Evolutionary conservation across 2,113 vertebrate genomes (phyloP), one percentile per base, ranked within the genome.

Genomic region (Daubentonia madagascariensis): DNA sequence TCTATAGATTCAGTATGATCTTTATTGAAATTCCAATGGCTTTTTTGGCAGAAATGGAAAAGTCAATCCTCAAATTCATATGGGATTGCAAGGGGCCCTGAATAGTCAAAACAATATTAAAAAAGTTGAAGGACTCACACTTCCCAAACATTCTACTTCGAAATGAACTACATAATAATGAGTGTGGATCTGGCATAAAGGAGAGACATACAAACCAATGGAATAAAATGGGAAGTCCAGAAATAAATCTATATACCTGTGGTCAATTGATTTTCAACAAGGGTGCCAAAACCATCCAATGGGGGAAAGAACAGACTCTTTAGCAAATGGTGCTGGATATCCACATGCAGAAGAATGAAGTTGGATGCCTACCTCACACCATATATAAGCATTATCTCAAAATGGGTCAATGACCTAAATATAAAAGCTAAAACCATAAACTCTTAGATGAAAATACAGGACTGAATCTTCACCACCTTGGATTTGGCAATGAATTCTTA

Each of bases 171-270:
- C 2, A 8, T 43, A 54, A 28, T 37, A 14, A 17, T 4, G 6
- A 14, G 23, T 4, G 6, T 14, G 28, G n/a, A 0, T 37, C 45
- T 4, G 8, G 30, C 1, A 8, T 20, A 25, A 25, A 22, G 35
- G 13, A 23, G 32, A 7, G 2, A 28, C 32, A 25, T 1, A n/a
- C 1, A 20, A 28, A 22, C 16, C 40, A n/a, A 30, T 6, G 40
- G 18, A 9, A 18, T 4, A 68, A 48, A 68, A 18, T 11, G 13
- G 45, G 43, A 30, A 43, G 65, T 23, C 40, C 40, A 25, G 80
- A 57, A 35, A 30, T 18, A 11, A 18, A 10, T 23, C 40, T 45
- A 13, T 2, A 45, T 2, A 7, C 13, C 23, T 11, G 18, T 0
- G 28, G 63, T 22, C 50, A 37, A 13, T 30, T 22, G 57, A 45